phyloP scores from a whole-genome alignment of 2,888 invertebrate species.

The Orchesellides sinensis region DNA sequence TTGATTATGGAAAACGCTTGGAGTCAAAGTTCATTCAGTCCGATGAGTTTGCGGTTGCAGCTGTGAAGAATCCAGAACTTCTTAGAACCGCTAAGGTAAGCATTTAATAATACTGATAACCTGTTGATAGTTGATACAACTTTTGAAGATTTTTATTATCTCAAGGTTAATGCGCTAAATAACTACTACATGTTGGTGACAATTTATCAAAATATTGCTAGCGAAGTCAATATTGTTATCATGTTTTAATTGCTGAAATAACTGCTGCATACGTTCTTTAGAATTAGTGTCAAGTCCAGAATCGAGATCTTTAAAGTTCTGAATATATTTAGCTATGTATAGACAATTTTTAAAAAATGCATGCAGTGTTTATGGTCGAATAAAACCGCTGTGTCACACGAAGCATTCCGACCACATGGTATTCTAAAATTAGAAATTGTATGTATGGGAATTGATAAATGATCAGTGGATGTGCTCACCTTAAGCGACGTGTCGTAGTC shows the following conservation, averaged over 20 bases:
- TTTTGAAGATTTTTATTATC: too few species aligned
- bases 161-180: too few species aligned
- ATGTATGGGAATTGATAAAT: slow-evolving; percentile 38
- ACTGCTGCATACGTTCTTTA: too few species aligned
- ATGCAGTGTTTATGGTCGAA: neutral
- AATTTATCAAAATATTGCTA: too few species aligned
- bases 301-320: too few species aligned
- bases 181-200: too few species aligned
- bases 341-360: neutral
- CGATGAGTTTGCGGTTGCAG: slow-evolving; percentile 74
- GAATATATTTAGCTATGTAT: too few species aligned
- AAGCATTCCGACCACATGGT: slow-evolving; percentile 38
- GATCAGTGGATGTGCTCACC: neutral
- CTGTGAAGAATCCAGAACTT: slow-evolving; percentile 72
- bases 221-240: too few species aligned
- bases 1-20: slow-evolving; percentile 65
- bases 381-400: slow-evolving; percentile 46
- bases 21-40: slow-evolving; percentile 72
- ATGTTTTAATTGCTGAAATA: too few species aligned
- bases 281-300: too few species aligned
- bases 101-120: too few species aligned
- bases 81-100: slow-evolving; percentile 72
- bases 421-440: slow-evolving; percentile 56
- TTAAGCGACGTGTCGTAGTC: slow-evolving; percentile 24
- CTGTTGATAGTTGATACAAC: too few species aligned